These are phyloP conservation scores for Petrophora chlorosata DNA, from an alignment of 2,888 invertebrate species.

Conservation along the genomic window DNA sequence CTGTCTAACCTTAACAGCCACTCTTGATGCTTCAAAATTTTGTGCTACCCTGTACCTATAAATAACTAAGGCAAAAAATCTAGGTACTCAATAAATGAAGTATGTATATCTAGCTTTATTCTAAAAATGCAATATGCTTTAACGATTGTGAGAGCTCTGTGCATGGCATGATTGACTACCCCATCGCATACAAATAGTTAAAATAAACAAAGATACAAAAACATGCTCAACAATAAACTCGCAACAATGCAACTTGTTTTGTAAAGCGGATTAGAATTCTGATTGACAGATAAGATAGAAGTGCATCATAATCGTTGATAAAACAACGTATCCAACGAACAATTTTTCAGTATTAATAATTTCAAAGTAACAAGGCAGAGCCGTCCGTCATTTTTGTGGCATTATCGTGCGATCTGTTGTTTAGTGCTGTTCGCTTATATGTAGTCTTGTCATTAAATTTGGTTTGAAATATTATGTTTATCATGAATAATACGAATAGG, in stretches of 20 bases:
- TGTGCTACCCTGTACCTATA: no score
- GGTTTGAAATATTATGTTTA: no score
- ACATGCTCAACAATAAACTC: constrained; percentile 10
- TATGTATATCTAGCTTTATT: no score
- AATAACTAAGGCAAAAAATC: no score
- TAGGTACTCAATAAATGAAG: no score
- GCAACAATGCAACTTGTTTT: constrained; percentile 13
- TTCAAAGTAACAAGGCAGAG: constrained; percentile 49
- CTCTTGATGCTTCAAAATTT: no score
- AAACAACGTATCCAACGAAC: constrained; percentile 29
- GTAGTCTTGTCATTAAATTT: constrained; percentile 5
- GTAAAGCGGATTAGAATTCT: constrained; percentile 14
- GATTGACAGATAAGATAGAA: constrained; percentile 23
- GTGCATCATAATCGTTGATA: constrained; percentile 20
- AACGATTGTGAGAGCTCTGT: no score
- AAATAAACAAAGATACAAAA: constrained; percentile 9
- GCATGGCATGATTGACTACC: constrained; percentile 4
- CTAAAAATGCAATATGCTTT: no score
- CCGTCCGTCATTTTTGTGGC: constrained; percentile 46
- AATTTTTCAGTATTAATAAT: constrained; percentile 60
- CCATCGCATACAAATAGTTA: constrained; percentile 8
- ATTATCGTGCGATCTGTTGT: constrained; percentile 62
- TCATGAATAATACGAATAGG: no score
- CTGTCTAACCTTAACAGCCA: no score
- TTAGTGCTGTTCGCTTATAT: constrained; percentile 23